A percentile compares a stretch with the other conserved stretches of the same genome.
These are phyloP conservation scores for Tinamus major DNA, from an alignment of 2,797 vertebrate species.

Conservation along the genomic window DNA sequence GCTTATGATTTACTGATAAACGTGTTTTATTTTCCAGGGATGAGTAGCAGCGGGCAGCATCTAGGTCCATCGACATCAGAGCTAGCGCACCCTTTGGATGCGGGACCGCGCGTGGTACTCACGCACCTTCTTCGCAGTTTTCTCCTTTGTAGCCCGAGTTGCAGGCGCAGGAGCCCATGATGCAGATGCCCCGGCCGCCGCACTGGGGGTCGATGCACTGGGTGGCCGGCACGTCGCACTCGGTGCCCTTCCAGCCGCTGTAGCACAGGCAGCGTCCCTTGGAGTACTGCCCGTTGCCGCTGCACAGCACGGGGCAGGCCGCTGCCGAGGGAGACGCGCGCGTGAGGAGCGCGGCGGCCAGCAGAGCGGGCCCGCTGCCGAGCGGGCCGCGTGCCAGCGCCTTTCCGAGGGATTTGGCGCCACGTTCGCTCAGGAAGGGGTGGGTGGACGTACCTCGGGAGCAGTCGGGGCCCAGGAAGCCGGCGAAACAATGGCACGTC, in stretches of 20 bases:
- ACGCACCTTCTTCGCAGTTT: constrained; percentile 94
- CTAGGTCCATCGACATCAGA: not conserved
- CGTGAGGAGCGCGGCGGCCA: too few species aligned
- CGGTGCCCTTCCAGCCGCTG: constrained; percentile 97
- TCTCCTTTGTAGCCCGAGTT: constrained; percentile 94
- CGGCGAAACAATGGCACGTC: constrained; percentile 97
- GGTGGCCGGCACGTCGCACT: constrained; percentile 90
- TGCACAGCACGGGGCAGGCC: constrained; percentile 95
- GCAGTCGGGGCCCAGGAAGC: constrained; percentile 97
- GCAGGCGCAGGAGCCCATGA: constrained; percentile 93
- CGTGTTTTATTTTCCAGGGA: too few species aligned
- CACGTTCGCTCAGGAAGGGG: constrained; percentile 34
- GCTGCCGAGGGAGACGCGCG: constrained; percentile 76
- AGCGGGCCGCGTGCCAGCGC: not conserved
- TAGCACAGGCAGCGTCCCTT: constrained; percentile 97
- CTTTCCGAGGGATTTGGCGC: not conserved
- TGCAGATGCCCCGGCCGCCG: constrained; percentile 91
- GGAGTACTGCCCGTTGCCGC: constrained; percentile 96
- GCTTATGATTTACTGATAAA: not conserved
- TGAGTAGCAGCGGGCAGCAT: not conserved
- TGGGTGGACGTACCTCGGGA: constrained; percentile 88
- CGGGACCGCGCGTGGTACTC: not conserved
- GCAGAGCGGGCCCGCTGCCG: too few species aligned
- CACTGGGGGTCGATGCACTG: constrained; percentile 95
- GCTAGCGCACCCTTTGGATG: not conserved